A percentile compares a stretch with the other conserved stretches of the same genome.
Conservation (phyloP, 2,797 vertebrate genomes). For the Pseudochirops cupreus region DNA sequence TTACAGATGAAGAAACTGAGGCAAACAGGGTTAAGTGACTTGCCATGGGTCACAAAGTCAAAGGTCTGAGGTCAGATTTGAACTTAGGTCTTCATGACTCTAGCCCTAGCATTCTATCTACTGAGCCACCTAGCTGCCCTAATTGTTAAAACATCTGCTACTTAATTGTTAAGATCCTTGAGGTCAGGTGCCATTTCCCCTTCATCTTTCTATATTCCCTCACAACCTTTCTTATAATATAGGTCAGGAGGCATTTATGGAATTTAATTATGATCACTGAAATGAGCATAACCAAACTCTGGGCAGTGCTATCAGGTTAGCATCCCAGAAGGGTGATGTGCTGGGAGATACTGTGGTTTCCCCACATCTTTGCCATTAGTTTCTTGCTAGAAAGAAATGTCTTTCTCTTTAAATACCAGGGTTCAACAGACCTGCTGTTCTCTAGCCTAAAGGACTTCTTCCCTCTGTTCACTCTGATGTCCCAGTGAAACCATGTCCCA, state of each 20-base stretch:
- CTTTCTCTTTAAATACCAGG: constrained; percentile 22
- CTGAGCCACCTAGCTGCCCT: neutral
- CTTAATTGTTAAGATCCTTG: neutral
- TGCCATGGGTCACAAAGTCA: neutral
- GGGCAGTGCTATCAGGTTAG: neutral
- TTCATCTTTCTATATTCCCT: neutral
- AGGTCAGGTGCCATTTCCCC: neutral
- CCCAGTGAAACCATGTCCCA: constrained; percentile 54
- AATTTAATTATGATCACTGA: neutral
- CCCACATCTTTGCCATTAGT: neutral
- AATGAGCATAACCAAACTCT: neutral
- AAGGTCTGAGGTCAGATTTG: neutral
- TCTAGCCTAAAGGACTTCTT: neutral
- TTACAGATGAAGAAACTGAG: neutral
- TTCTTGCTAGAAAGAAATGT: constrained; percentile 1
- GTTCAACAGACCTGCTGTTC: constrained; percentile 49
- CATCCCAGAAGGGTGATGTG: neutral
- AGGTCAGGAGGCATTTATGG: neutral
- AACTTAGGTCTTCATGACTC: neutral
- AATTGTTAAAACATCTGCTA: neutral
- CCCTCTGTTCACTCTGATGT: neutral
- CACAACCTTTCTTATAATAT: neutral
- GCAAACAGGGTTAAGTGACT: neutral
- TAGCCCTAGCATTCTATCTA: neutral
- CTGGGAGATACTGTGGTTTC: neutral